Conservation (phyloP, 2,888 invertebrate genomes). For the Aporophyla nigra region DNA sequence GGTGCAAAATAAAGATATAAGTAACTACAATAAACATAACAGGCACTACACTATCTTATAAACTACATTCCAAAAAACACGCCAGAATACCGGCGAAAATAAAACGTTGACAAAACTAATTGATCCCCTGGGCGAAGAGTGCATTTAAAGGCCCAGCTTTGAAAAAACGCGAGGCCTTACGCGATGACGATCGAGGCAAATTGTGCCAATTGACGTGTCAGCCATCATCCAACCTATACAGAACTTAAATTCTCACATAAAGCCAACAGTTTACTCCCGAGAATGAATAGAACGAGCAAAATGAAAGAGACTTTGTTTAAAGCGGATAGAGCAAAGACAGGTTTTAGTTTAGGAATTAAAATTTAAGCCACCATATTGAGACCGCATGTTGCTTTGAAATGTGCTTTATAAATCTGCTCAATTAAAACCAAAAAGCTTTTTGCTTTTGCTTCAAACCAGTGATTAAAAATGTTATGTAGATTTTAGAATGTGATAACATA, state of each 20-base stretch:
- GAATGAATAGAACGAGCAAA: conserved; percentile 16
- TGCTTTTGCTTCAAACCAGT: conserved; percentile 23
- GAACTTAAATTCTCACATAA: conserved; percentile 1
- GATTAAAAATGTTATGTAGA: conserved; percentile 19
- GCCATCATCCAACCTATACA: background rate
- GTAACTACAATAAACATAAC: too few species aligned
- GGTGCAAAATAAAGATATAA: too few species aligned
- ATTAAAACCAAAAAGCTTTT: conserved; percentile 38
- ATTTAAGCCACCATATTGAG: conserved; percentile 35
- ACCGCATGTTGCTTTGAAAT: conserved; percentile 29
- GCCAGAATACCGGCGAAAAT: background rate
- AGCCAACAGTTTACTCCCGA: background rate
- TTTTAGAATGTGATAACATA: conserved; percentile 17
- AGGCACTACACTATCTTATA: background rate
- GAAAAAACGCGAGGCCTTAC: background rate
- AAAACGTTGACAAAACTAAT: conserved; percentile 16
- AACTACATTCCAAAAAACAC: background rate
- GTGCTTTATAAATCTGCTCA: conserved; percentile 39
- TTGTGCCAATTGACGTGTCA: conserved; percentile 5
- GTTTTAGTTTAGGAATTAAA: conserved; percentile 47
- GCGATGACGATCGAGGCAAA: conserved; percentile 1
- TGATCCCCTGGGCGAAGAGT: conserved; percentile 2
- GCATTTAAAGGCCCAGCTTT: background rate
- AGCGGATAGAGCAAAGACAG: conserved; percentile 24
- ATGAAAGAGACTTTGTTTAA: conserved; percentile 22